Base-by-base conservation (phyloP, 2,113 vertebrate species). In the Limnothrissa miodon region DNA sequence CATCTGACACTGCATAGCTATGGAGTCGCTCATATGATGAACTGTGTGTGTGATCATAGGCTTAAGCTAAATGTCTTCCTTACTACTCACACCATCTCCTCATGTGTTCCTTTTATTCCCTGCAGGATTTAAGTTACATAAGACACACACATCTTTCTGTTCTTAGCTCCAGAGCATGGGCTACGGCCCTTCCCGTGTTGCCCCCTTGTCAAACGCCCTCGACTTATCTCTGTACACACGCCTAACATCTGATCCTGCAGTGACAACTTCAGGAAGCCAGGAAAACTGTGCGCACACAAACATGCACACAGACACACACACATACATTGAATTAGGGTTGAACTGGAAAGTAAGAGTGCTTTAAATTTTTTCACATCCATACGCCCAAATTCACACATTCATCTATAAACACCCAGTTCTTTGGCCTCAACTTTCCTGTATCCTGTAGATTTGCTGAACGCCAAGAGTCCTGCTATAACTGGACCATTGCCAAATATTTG, bases 221-320 rank as follows among this genome's bases (percentile, higher is more conserved):
- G n/a, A 33, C 81, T 85, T 85, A 83, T 88, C 62, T 56, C 44
- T 81, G 66, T 74, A 11, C 45, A 66, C 53, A 82, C 51, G 51
- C 78, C 44, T 81, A 62, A 78, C 83, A 80, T 83, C 83, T 66
- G 83, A 88, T 83, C 81, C 29, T 44, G 78, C 78, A 62, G 45
- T 82, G 80, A 86, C 53, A 83, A 46, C 62, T 25, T 66, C 85
- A 88, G 85, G 85, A 88, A 86, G 79, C 80, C 70, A 59, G 62
- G 23, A 88, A 85, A 84, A 84, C 0, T 36, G 74, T 84, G 51
- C 21, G 36, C 66, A 74, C 66, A 39, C 21, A 33, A 5, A 13
- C 29, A 39, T 33, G 36, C 66, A 74, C 25, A 36, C 66, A 36
- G 29, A 15, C 62, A 70, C 62, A 70, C 62, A 74, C 9, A 36